phyloP scores from a whole-genome alignment of 2,888 invertebrate genomes.

The Heliconius sara region DNA sequence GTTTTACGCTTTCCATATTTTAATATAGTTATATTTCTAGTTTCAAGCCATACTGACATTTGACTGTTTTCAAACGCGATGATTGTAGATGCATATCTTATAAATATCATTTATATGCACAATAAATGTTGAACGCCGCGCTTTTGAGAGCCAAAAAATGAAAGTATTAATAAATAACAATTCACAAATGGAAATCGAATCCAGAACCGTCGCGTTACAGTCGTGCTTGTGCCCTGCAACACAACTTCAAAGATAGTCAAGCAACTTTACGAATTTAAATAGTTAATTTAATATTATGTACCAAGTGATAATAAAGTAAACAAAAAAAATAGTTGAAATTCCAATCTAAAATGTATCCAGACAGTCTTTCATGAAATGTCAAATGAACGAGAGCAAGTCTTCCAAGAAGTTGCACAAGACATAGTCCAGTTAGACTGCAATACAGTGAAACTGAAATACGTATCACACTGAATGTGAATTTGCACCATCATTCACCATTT shows the following conservation, averaged over 20 bases:
- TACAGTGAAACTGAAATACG: constrained; percentile 10
- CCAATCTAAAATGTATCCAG: neutral
- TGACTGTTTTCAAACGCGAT: too few species aligned
- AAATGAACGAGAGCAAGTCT: constrained; percentile 8
- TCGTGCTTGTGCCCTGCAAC: too few species aligned
- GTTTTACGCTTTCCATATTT: constrained; percentile 27
- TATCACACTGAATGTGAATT: constrained; percentile 11
- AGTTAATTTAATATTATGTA: neutral
- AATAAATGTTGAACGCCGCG: too few species aligned
- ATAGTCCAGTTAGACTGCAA: constrained; percentile 25
- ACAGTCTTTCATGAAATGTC: constrained; percentile 9
- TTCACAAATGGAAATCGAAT: too few species aligned
- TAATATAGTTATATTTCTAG: neutral
- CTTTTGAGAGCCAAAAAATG: too few species aligned
- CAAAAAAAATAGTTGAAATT: neutral
- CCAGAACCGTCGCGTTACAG: too few species aligned
- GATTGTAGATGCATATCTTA: too few species aligned
- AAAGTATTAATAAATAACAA: too few species aligned
- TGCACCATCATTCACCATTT: constrained; percentile 32
- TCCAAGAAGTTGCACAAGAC: constrained; percentile 20
- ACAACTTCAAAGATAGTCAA: too few species aligned
- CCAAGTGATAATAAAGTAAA: neutral
- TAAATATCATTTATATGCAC: too few species aligned
- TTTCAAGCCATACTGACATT: too few species aligned
- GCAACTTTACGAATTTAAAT: neutral